Percentiles rank a stretch among this genome's conserved stretches.
phyloP scores from a whole-genome alignment of 2,797 vertebrate species.

The Dendrocincla tyrannina region DNA sequence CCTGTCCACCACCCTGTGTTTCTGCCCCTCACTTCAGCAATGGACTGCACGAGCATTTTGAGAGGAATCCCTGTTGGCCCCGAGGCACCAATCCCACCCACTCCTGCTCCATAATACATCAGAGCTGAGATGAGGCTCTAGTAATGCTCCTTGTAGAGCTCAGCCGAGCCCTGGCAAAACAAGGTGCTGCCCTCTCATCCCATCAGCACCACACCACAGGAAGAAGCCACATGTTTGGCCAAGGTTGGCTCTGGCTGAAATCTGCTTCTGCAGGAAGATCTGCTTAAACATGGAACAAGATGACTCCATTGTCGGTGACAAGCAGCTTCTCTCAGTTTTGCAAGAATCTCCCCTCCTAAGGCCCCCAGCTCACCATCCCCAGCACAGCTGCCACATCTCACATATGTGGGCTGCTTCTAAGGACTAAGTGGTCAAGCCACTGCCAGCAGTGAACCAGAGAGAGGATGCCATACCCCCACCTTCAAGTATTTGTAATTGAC shows the following conservation, averaged over 20 bases:
- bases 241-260: background rate
- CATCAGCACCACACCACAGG: background rate
- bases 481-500: background rate
- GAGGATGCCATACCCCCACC: background rate
- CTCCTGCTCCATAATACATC: background rate
- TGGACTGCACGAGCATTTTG: background rate
- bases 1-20: background rate
- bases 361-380: background rate
- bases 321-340: background rate
- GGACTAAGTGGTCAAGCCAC: background rate
- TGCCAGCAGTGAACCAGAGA: background rate
- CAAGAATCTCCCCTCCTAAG: background rate
- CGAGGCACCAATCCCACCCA: background rate
- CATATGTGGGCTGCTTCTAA: rapidly evolving
- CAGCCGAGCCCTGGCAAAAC: background rate
- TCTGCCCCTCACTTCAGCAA: background rate
- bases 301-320: background rate
- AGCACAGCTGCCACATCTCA: background rate
- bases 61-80: background rate
- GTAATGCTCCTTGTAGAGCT: rapidly evolving
- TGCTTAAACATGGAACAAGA: background rate
- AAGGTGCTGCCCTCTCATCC: background rate
- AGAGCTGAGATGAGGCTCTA: background rate
- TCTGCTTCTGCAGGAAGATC: background rate
- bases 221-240: background rate